Evolutionary conservation across 1,140 invertebrate species (phyloP).

Genomic region (Patella vulgata): DNA sequence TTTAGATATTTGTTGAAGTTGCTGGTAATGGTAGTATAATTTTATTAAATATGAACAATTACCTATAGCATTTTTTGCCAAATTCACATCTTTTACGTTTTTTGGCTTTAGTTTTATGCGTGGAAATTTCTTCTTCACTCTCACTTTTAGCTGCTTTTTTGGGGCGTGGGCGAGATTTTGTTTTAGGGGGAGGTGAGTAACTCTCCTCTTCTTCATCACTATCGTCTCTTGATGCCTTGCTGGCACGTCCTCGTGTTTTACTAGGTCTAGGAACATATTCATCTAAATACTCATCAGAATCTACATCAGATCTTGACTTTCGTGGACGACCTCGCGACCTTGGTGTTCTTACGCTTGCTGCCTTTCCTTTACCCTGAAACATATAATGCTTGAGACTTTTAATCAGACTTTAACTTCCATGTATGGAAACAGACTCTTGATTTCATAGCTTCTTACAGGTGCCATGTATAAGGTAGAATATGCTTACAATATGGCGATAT

Average conservation of each 20-base stretch:
- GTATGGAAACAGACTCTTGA: too few relatives aligned
- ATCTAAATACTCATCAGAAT: slow-evolving; percentile 49
- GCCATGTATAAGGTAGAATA: too few relatives aligned
- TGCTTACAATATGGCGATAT: too few relatives aligned
- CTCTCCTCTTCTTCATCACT: slow-evolving; percentile 24
- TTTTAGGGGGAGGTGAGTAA: neutral
- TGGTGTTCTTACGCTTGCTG: slow-evolving; percentile 13
- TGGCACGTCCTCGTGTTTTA: slow-evolving; percentile 35
- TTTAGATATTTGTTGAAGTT: too few relatives aligned
- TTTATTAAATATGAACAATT: too few relatives aligned
- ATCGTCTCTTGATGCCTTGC: slow-evolving; percentile 22
- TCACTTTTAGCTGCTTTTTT: slow-evolving; percentile 17
- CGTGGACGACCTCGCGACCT: slow-evolving; percentile 28
- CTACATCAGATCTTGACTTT: slow-evolving; percentile 26
- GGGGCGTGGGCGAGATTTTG: neutral
- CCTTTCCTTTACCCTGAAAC: slow-evolving; percentile 10
- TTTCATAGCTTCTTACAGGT: too few relatives aligned
- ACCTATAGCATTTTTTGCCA: slow-evolving; percentile 65
- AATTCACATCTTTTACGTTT: slow-evolving; percentile 53
- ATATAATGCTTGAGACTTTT: neutral
- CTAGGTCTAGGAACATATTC: slow-evolving; percentile 52
- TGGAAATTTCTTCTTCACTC: slow-evolving; percentile 31
- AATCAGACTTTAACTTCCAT: too few relatives aligned
- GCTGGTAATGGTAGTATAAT: too few relatives aligned
- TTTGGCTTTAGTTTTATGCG: slow-evolving; percentile 24